Percentiles rank a stretch among this genome's conserved stretches.
Evolutionary conservation across 2,797 vertebrate species (phyloP).

Genomic region (Pipistrellus kuhlii): DNA sequence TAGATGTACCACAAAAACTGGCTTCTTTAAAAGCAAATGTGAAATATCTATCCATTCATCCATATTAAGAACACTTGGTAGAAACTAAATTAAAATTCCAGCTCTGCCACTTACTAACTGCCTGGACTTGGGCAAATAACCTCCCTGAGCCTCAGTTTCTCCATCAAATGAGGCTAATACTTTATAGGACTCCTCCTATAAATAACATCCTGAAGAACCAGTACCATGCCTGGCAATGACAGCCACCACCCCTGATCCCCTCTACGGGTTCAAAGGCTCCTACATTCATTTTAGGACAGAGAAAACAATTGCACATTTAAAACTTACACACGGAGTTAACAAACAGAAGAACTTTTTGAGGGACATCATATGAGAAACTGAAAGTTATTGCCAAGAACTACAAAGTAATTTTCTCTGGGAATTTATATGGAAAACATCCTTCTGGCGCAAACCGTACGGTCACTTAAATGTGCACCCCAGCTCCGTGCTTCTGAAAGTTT

Average conservation of each 20-base stretch:
- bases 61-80: background rate
- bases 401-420: constrained; percentile 46
- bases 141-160: background rate
- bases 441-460: background rate
- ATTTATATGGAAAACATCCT: background rate
- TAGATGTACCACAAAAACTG: background rate
- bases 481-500: background rate
- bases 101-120: background rate
- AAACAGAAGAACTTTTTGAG: constrained; percentile 4
- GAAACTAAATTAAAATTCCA: constrained; percentile 40
- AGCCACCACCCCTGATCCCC: background rate
- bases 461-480: background rate
- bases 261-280: background rate
- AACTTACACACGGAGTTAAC: background rate
- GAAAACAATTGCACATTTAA: background rate
- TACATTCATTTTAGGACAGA: background rate
- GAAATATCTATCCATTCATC: background rate
- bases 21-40: constrained; percentile 34
- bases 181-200: background rate
- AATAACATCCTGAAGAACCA: background rate
- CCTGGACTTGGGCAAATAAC: background rate
- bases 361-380: background rate
- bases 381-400: background rate
- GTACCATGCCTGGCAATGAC: background rate
- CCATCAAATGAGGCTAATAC: background rate